These are phyloP conservation scores for Drosophila koepferae DNA, from an alignment of 2,888 invertebrate genomes.

Conservation along the genomic window DNA sequence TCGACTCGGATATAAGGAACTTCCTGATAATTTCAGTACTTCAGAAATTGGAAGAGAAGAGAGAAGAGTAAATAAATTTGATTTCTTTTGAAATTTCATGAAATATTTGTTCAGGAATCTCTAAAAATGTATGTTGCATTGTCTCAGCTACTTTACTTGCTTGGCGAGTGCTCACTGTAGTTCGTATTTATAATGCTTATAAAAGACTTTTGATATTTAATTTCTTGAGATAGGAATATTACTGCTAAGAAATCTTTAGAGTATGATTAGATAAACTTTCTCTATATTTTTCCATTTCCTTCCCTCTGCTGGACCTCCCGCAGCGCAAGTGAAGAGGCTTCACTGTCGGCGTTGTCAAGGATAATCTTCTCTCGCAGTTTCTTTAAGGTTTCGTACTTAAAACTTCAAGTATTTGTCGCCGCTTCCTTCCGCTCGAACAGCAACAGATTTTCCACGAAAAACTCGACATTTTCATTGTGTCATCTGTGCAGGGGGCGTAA, in stretches of 20 bases:
- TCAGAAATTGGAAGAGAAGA: not conserved
- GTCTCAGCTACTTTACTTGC: no score
- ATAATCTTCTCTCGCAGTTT: constrained; percentile 19
- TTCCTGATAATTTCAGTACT: not conserved
- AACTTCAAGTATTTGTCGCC: constrained; percentile 30
- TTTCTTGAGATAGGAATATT: not conserved
- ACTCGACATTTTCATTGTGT: constrained; percentile 23
- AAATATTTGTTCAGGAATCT: not conserved
- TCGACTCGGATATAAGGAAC: not conserved
- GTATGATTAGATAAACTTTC: not conserved
- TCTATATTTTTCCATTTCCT: not conserved
- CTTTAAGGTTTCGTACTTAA: not conserved
- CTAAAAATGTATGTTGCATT: not conserved
- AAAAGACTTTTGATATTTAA: not conserved
- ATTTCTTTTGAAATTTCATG: not conserved
- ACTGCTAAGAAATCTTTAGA: not conserved
- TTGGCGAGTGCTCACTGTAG: not conserved
- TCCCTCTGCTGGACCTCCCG: constrained; percentile 30
- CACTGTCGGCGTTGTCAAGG: constrained; percentile 7
- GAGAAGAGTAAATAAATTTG: not conserved
- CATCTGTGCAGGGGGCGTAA: constrained; percentile 27
- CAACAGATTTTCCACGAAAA: constrained; percentile 37
- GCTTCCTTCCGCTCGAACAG: constrained; percentile 44
- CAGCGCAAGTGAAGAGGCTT: constrained; percentile 24
- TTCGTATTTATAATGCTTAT: not conserved